Evolutionary conservation across 2,113 vertebrate species (phyloP), one percentile per base, ranked within the genome.

Genomic region (Castor canadensis): DNA sequence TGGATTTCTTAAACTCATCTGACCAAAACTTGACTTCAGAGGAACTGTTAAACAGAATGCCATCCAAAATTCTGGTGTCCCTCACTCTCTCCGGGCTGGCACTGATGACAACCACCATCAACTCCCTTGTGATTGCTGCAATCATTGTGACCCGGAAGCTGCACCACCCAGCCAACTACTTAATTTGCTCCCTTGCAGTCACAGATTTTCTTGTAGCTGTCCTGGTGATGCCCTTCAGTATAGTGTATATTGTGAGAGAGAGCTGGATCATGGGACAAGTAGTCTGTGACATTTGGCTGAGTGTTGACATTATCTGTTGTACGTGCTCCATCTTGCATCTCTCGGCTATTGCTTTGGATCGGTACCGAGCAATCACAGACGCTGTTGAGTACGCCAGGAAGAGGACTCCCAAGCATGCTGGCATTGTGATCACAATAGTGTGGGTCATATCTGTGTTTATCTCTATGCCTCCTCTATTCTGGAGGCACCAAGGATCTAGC

Each of bases 211-310:
- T 99, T 83, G 99, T 99, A 92, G 99, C 99, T 30, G 98, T 99
- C 75, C 97, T 99, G 90, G 99, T 99, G 97, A 99, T 99, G 99
- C 99, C 99, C 87, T 99, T 99, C 98, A 99, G 99, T 93, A 99
- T 99, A 30, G 98, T 99, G 89, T 99, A 99, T 96, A 99, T 99
- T 58, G 98, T 99, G 87, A 99, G 99, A 95, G 99, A 99, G 96
- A 99, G 98, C 22, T 99, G 99, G 99, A 98, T 99, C 72, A 99
- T 99, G 99, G 99, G 99, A 5, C 98, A 99, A 97, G 99, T 99
- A 80, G 98, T 99, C 95, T 99, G 99, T 91, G 99, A 99, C 97
- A 98, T 99, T 71, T 99, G 99, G 99, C 98, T 99, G 91, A 99
- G 99, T 0, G 98, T 99, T 86, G 99, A 99, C 92, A 99, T 99